Evolutionary conservation across 2,797 vertebrate species (phyloP), one percentile per base, ranked within the genome.

Genomic region (Apogon hyalosoma): DNA sequence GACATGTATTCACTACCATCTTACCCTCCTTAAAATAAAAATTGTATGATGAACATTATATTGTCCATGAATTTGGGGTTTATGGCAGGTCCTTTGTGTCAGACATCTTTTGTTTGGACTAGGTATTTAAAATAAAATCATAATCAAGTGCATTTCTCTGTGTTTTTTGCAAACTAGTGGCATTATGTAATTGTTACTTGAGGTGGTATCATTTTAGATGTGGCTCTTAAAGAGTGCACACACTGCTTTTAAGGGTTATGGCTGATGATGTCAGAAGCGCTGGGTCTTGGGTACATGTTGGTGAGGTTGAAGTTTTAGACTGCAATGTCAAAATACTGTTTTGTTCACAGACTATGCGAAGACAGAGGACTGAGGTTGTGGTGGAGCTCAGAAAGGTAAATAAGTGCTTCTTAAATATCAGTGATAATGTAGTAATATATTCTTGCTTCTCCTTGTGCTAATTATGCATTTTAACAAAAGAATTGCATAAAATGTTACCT

Each of bases 311-410:
- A 68, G 48, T 49, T 36, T 4, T n/a, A 19, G 52, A 16, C 19
- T 58, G 12, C 52, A 52, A 79, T 63, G 13, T 21, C 61, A 2
- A 61, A 31, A 0, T 46, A 4, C 14, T 15, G 1, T 83, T 43
- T 84, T 18, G 0, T 43, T 59, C 56, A 41, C 93, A 99, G 98
- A 96, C 96, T 82, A 99, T 99, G 98, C 96, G 98, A 95, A 96
- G 98, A 94, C 98, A 99, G 88, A 94, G 98, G 91, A 99, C 98
- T 73, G 98, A 99, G 93, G 97, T 99, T 38, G 98, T 98, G 57
- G 97, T 99, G 77, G 98, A 99, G 83, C 92, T 99, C 89, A 94
- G 98, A 90, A 99, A 99, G 96, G 98, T 99, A 93, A 94, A 43
- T 42, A 15, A 36, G n/a, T 57, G 15, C 40, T 9, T 41, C 15